Evolutionary conservation across 2,888 invertebrate genomes (phyloP).

Genomic region (Eupelmus urozonus): DNA sequence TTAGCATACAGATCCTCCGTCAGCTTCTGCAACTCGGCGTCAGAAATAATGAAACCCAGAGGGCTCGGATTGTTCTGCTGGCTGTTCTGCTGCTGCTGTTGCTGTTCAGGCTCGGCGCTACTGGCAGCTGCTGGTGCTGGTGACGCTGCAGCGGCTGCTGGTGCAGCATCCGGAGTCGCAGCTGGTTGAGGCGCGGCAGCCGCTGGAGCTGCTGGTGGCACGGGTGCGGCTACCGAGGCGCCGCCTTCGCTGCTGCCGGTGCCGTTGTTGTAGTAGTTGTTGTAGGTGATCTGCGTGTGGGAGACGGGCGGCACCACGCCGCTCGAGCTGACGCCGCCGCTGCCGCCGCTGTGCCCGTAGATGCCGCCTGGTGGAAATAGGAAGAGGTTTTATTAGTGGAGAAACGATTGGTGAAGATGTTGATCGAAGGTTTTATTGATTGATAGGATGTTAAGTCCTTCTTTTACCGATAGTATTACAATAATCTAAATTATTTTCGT

Average conservation of each 20-base stretch:
- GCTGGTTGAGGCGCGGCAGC: constrained; percentile 52
- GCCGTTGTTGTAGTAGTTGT: constrained; percentile 75
- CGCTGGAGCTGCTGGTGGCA: constrained; percentile 58
- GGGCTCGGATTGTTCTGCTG: constrained; percentile 62
- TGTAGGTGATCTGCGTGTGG: constrained; percentile 73
- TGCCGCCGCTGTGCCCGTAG: constrained; percentile 63
- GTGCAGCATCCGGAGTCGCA: constrained; percentile 37
- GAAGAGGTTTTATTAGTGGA: too few species aligned
- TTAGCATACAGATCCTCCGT: constrained; percentile 85
- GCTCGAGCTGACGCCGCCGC: constrained; percentile 52
- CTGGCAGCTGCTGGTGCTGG: constrained; percentile 57
- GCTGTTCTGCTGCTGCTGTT: background rate
- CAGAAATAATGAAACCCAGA: constrained; percentile 77
- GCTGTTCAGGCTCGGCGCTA: constrained; percentile 30
- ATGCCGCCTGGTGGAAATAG: constrained; percentile 62
- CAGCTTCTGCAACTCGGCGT: constrained; percentile 83
- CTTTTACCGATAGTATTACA: too few species aligned
- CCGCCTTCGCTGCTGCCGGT: constrained; percentile 54
- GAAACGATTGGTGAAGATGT: too few species aligned
- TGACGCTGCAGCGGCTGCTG: constrained; percentile 56
- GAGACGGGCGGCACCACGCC: constrained; percentile 65
- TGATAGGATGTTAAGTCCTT: too few species aligned
- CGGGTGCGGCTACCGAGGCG: constrained; percentile 54
- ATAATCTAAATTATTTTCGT: too few species aligned
- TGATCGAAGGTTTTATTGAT: too few species aligned